Evolutionary conservation across 2,113 vertebrate genomes (phyloP).

Genomic region (rat (Rattus norvegicus)): GRCr8 NC_086030.1:43600001-43600500

Average conservation of each 20-base stretch:
- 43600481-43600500: constrained; percentile 72
- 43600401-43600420: constrained; percentile 82
- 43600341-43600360: constrained; percentile 79
- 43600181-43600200: background rate
- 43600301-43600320: constrained; percentile 54
- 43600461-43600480: constrained; percentile 84
- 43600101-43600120: constrained; percentile 8
- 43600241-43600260: background rate
- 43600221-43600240: constrained; percentile 49
- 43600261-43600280: constrained; percentile 4
- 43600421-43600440: constrained; percentile 84
- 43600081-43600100: constrained; percentile 3
- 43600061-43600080: background rate
- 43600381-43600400: constrained; percentile 81
- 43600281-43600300: constrained; percentile 31
- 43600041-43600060: background rate
- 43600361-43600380: constrained; percentile 84
- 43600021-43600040: background rate
- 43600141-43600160: background rate
- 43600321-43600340: constrained; percentile 76
- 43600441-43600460: constrained; percentile 84
- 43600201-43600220: constrained; percentile 2
- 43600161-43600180: constrained; percentile 58
- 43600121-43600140: background rate
- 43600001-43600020: background rate